These are phyloP conservation scores for Columbina picui DNA, from an alignment of 2,113 vertebrate genomes.

Conservation along the genomic window DNA sequence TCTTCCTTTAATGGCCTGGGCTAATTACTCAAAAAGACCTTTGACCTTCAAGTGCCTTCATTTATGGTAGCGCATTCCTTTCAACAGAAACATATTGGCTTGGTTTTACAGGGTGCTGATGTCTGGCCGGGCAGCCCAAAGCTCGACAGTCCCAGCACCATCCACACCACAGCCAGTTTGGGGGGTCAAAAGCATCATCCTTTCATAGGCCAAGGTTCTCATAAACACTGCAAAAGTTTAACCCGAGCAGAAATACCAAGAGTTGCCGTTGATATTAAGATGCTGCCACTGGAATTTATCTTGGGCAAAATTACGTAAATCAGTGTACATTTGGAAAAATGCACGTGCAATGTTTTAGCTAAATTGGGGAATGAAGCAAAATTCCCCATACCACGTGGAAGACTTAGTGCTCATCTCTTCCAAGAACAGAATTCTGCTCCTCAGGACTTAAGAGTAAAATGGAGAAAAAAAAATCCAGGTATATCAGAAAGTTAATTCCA, in stretches of 20 bases:
- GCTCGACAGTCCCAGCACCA: neutral
- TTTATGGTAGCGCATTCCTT: slow-evolving; percentile 79
- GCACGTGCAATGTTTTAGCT: accelerated
- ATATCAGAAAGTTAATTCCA: neutral
- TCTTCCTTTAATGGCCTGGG: slow-evolving; percentile 77
- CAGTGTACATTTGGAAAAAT: neutral
- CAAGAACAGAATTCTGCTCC: neutral
- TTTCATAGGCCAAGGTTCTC: neutral
- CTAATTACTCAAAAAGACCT: slow-evolving; percentile 78
- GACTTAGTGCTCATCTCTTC: neutral
- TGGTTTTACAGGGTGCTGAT: slow-evolving; percentile 72
- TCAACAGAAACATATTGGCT: slow-evolving; percentile 67
- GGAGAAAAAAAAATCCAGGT: neutral
- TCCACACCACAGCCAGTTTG: neutral
- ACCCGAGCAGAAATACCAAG: neutral
- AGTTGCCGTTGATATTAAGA: neutral
- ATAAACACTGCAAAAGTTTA: accelerated
- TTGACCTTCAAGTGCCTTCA: slow-evolving; percentile 81
- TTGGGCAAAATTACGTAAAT: accelerated
- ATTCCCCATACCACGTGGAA: neutral
- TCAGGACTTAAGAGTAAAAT: neutral
- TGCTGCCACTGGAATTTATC: neutral
- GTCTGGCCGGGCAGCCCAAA: slow-evolving; percentile 51
- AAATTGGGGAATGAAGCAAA: neutral
- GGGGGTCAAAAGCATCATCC: neutral